phyloP scores from a whole-genome alignment of 2,888 invertebrate species.

The Parnassius glacialis region DNA sequence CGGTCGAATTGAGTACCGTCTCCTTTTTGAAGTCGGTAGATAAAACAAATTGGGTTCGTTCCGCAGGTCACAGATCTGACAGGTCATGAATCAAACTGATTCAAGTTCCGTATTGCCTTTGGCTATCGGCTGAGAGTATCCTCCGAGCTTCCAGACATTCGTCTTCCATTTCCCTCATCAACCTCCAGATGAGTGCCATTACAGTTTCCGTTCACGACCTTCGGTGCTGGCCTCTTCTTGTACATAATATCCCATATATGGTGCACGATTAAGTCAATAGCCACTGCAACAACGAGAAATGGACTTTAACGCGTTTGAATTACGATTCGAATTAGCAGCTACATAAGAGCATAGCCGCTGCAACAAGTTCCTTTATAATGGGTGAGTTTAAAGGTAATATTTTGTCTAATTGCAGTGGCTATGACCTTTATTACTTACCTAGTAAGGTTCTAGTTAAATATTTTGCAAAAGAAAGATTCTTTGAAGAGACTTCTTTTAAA shows the following conservation, averaged over 20 bases:
- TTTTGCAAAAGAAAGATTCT: too few species aligned
- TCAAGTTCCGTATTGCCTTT: conserved; percentile 7
- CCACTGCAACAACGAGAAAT: conserved; percentile 92
- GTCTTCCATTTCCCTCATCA: conserved; percentile 54
- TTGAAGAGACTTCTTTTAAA: too few species aligned
- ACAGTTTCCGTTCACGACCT: conserved; percentile 59
- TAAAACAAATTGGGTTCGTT: not conserved
- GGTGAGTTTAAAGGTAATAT: conserved; percentile 34
- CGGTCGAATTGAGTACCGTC: too few species aligned
- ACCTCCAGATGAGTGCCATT: conserved; percentile 59
- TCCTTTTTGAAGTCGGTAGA: not conserved
- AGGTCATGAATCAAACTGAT: conserved; percentile 15
- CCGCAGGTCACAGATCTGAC: not conserved
- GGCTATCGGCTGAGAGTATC: conserved; percentile 77
- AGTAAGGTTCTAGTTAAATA: not conserved
- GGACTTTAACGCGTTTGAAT: conserved; percentile 50
- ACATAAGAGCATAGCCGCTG: conserved; percentile 81
- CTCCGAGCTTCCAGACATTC: conserved; percentile 72
- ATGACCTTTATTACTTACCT: conserved; percentile 52
- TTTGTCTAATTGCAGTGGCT: conserved; percentile 74
- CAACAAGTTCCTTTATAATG: conserved; percentile 45
- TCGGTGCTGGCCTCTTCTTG: conserved; percentile 59
- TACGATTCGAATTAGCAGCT: conserved; percentile 53
- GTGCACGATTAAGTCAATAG: conserved; percentile 99
- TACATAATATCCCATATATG: conserved; percentile 98